Evolutionary conservation across 2,888 invertebrate genomes (phyloP).

Genomic region (Orthonevra nobilis): DNA sequence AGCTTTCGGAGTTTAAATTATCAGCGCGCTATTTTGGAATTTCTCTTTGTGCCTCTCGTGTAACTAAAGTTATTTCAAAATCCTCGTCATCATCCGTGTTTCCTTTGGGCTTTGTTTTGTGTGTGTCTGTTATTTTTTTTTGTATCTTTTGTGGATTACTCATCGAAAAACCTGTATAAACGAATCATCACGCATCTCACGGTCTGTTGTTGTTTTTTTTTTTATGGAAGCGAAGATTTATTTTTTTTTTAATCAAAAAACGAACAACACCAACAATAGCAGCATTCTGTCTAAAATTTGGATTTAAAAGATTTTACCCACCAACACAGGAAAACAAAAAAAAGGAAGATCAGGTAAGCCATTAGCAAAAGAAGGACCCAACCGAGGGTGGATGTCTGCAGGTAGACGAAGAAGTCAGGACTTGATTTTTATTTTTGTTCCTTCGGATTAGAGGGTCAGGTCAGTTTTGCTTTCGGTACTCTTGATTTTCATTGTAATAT

Average conservation of each 20-base stretch:
- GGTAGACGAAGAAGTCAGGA: slow-evolving; percentile 30
- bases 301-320: slow-evolving; percentile 14
- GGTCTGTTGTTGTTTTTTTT: no score
- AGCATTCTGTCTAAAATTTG: no score
- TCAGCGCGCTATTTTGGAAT: slow-evolving; percentile 34
- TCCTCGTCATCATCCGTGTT: slow-evolving; percentile 60
- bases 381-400: background rate
- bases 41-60: slow-evolving; percentile 30
- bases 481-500: no score
- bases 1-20: no score
- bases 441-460: slow-evolving; percentile 69
- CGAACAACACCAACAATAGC: slow-evolving; percentile 23
- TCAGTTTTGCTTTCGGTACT: no score
- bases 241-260: background rate
- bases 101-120: slow-evolving; percentile 25
- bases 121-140: no score
- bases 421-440: slow-evolving; percentile 14
- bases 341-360: slow-evolving; percentile 43
- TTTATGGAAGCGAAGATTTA: no score
- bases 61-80: slow-evolving; percentile 2
- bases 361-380: background rate
- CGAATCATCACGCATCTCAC: no score
- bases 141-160: slow-evolving; percentile 53
- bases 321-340: background rate
- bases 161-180: slow-evolving; percentile 62